These are phyloP conservation scores for Phyto melanocephala DNA, from an alignment of 2,888 invertebrate genomes.

Conservation along the genomic window DNA sequence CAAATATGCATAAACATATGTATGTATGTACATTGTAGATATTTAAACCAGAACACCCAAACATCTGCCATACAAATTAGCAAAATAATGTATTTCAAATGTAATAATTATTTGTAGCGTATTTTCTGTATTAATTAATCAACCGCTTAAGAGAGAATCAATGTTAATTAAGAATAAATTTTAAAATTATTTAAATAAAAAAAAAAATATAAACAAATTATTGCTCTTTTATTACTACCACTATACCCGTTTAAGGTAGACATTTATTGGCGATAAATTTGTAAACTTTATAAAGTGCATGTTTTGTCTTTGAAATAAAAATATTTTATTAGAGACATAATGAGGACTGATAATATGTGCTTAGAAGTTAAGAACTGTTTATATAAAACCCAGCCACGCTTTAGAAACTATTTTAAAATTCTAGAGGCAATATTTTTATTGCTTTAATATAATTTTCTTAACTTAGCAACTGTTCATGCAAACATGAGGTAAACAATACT, in stretches of 20 bases:
- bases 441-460: no score
- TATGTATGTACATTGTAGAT: no score
- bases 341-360: no score
- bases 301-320: no score
- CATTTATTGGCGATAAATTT: constrained; percentile 18
- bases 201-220: neutral
- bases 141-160: neutral
- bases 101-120: constrained; percentile 4
- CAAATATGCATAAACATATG: neutral
- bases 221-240: constrained; percentile 2
- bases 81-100: constrained; percentile 19
- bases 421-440: no score
- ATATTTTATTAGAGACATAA: no score
- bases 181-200: constrained; percentile 17
- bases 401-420: no score
- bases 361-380: no score
- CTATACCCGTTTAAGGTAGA: constrained; percentile 12
- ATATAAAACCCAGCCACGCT: no score
- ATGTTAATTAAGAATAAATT: constrained; percentile 1
- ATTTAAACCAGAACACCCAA: neutral
- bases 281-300: no score
- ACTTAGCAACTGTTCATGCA: no score
- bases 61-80: constrained; percentile 28
- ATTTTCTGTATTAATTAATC: constrained; percentile 23
- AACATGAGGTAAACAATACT: no score